phyloP scores from a whole-genome alignment of 2,113 vertebrate genomes.

The Redunca redunca region DNA sequence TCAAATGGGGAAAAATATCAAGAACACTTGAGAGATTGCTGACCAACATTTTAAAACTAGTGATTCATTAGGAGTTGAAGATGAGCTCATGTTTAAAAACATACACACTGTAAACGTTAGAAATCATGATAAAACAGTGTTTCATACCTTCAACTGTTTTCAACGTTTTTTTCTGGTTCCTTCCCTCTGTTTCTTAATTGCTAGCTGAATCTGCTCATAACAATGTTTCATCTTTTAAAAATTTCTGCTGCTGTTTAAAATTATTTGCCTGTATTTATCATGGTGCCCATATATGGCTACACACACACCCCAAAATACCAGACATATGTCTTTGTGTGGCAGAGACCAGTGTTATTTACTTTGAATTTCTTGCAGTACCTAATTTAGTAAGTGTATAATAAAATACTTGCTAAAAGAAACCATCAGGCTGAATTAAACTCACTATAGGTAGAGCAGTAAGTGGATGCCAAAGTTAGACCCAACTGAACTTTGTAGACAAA shows the following conservation, averaged over 20 bases:
- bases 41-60: conserved; percentile 36
- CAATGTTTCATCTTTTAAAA: neutral
- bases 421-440: neutral
- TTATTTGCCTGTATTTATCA: neutral
- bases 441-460: neutral
- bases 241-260: neutral
- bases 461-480: neutral
- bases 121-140: neutral
- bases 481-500: neutral
- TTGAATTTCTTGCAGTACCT: neutral
- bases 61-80: conserved; percentile 40
- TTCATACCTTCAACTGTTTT: neutral
- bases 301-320: neutral
- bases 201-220: neutral
- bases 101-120: neutral
- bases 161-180: neutral
- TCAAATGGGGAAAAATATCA: conserved; percentile 45
- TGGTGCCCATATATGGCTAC: neutral
- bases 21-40: conserved; percentile 22
- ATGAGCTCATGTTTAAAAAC: conserved; percentile 52
- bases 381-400: neutral
- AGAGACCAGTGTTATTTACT: neutral
- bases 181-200: neutral
- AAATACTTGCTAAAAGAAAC: neutral
- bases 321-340: neutral